Evolutionary conservation across 2,113 vertebrate species (phyloP), one percentile per base, ranked within the genome.

Genomic region (Ammodytes marinus): DNA sequence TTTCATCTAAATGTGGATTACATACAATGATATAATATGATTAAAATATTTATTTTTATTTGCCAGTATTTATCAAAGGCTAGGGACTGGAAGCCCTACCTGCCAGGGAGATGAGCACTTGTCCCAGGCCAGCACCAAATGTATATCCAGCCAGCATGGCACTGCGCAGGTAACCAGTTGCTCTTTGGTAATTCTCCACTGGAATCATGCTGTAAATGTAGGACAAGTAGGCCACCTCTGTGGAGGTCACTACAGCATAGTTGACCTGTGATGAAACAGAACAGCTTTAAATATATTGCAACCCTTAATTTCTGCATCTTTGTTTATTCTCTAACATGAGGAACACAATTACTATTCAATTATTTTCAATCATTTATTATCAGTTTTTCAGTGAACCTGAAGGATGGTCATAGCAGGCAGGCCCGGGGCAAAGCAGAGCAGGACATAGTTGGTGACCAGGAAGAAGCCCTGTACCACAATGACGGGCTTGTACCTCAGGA

Each of bases 191-290:
- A 66, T 80, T 78, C 45, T 94, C 89, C 7, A 77, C 12, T 43
- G 93, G 86, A 66, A 95, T 93, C 8, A 95, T 59, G 1, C 92
- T 95, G 86, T 95, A 95, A 81, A 95, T 95, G 55, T 95, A 95
- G 59, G 95, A 95, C 39, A 95, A 92, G 77, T 95, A 95, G 27
- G 91, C 95, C 57, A 95, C 95, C 15, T 95, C 95, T 19, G 94
- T 94, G 39, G 94, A 90, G 8, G 94, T 94, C 74, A 92, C 94
- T 1, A 95, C 83, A 1, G 80, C 94, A 77, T 85, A 92, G 84
- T 88, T 93, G 57, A 95, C 73, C 89, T 92, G 83, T 85, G 58
- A 65, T 40, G 3, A 7, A 27, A 88, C 8, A 37, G 4, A 43
- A 40, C 6, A n/a, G 7, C 40, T 77, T 39, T 46, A 64, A 52